Evolutionary conservation across 2,888 invertebrate genomes (phyloP).

Genomic region (Acrobasis repandana): DNA sequence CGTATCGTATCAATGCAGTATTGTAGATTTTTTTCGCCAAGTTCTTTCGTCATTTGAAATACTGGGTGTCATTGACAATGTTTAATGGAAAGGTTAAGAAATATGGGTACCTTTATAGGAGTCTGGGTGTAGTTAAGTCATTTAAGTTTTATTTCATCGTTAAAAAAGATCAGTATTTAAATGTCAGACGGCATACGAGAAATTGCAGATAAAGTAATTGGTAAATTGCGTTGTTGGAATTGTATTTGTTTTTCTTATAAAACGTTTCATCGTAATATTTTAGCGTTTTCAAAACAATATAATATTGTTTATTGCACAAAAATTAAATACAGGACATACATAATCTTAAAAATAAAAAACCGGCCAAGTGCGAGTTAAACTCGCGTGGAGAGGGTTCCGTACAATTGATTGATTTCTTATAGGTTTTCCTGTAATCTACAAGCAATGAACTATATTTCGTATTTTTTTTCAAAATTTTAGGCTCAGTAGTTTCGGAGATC

Average conservation of each 20-base stretch:
- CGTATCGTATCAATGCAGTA: conserved; percentile 49
- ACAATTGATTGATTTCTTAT: too few relatives aligned
- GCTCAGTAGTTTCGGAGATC: too few relatives aligned
- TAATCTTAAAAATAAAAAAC: too few relatives aligned
- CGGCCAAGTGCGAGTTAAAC: too few relatives aligned
- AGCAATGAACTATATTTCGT: too few relatives aligned
- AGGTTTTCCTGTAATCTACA: too few relatives aligned
- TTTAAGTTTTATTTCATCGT: conserved; percentile 7
- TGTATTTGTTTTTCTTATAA: background rate
- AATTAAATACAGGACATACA: too few relatives aligned
- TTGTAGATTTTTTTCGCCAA: conserved; percentile 39
- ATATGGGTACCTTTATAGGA: conserved; percentile 9
- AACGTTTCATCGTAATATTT: too few relatives aligned
- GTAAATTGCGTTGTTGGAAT: background rate
- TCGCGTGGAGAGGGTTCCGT: too few relatives aligned
- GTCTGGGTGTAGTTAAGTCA: conserved; percentile 7
- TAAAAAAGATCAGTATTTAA: conserved; percentile 12
- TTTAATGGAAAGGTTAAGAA: conserved; percentile 8
- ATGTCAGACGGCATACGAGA: conserved; percentile 1
- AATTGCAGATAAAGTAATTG: background rate
- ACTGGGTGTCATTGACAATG: conserved; percentile 26
- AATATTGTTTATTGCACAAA: too few relatives aligned
- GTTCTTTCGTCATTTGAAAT: conserved; percentile 44
- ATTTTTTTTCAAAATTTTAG: too few relatives aligned
- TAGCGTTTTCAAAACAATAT: too few relatives aligned